These are phyloP conservation scores for Crepidodera aurea DNA, from an alignment of 2,888 invertebrate species.

Conservation along the genomic window DNA sequence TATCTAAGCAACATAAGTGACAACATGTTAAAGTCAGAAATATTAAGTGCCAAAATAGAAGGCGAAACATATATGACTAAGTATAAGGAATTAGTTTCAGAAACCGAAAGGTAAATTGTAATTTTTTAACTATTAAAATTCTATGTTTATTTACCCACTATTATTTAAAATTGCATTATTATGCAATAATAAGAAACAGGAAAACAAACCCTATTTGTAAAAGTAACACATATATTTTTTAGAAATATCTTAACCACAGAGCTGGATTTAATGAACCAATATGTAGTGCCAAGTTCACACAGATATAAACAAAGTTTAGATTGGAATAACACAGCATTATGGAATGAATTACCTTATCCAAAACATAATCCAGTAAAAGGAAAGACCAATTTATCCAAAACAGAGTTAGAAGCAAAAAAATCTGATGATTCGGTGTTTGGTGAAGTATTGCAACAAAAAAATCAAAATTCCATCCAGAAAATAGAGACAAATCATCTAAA, in stretches of 20 bases:
- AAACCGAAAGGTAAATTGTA: conserved; percentile 33
- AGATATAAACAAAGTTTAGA: conserved; percentile 29
- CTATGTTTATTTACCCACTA: neutral
- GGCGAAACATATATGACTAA: conserved; percentile 16
- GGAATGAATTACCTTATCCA: conserved; percentile 39
- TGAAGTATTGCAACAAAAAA: conserved; percentile 12
- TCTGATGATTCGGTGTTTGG: conserved; percentile 13
- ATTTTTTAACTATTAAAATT: neutral
- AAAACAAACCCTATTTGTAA: conserved; percentile 34
- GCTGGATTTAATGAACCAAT: conserved; percentile 22
- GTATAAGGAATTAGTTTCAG: conserved; percentile 31
- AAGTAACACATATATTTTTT: neutral
- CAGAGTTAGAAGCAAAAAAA: conserved; percentile 2
- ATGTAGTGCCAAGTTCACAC: conserved; percentile 9
- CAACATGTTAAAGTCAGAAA: neutral
- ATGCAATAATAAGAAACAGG: conserved; percentile 32
- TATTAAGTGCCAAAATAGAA: neutral
- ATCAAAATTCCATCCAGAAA: neutral
- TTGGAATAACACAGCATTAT: conserved; percentile 35
- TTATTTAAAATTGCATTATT: neutral
- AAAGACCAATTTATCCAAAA: neutral
- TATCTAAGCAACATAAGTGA: too few species aligned
- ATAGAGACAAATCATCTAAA: neutral
- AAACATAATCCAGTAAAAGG: conserved; percentile 15
- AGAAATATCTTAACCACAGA: conserved; percentile 13